Evolutionary conservation across 2,888 invertebrate genomes (phyloP).

Genomic region (Drosophila robusta): DNA sequence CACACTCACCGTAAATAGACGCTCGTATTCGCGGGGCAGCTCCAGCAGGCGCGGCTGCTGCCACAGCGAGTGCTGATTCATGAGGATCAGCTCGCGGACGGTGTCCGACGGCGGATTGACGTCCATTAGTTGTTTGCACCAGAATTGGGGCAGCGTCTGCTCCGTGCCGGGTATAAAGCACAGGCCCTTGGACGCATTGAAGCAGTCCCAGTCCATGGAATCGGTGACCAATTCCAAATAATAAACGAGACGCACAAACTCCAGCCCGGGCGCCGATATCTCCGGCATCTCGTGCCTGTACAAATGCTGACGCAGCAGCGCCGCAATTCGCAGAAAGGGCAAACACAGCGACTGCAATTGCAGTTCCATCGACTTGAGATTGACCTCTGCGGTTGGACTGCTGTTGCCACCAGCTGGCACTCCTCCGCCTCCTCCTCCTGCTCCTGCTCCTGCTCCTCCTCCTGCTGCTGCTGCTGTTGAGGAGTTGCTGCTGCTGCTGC

Average conservation of each 20-base stretch:
- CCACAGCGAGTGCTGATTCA: constrained; percentile 92
- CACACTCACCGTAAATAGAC: constrained; percentile 90
- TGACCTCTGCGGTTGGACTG: constrained; percentile 66
- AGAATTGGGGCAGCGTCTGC: constrained; percentile 87
- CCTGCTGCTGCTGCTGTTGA: constrained; percentile 6
- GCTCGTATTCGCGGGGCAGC: constrained; percentile 96
- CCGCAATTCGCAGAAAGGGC: constrained; percentile 93
- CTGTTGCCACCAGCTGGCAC: constrained; percentile 21
- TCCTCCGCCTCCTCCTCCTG: constrained; percentile 11
- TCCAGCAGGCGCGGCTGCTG: constrained; percentile 92
- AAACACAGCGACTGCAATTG: constrained; percentile 92
- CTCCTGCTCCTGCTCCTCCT: background rate
- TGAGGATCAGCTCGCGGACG: constrained; percentile 87
- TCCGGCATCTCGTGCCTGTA: constrained; percentile 92
- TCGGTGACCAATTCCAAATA: constrained; percentile 91
- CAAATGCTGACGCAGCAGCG: constrained; percentile 92
- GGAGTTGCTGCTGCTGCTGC: constrained; percentile 17
- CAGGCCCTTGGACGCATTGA: constrained; percentile 88
- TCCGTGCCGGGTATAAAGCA: constrained; percentile 87
- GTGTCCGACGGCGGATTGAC: constrained; percentile 84
- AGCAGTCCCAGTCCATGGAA: constrained; percentile 88
- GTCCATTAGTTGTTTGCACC: constrained; percentile 89
- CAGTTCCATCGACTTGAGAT: constrained; percentile 84
- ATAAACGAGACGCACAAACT: constrained; percentile 91
- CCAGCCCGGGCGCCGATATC: constrained; percentile 88